Conservation (phyloP, 2,113 vertebrate species). For the Melanostigma gelatinosum region DNA sequence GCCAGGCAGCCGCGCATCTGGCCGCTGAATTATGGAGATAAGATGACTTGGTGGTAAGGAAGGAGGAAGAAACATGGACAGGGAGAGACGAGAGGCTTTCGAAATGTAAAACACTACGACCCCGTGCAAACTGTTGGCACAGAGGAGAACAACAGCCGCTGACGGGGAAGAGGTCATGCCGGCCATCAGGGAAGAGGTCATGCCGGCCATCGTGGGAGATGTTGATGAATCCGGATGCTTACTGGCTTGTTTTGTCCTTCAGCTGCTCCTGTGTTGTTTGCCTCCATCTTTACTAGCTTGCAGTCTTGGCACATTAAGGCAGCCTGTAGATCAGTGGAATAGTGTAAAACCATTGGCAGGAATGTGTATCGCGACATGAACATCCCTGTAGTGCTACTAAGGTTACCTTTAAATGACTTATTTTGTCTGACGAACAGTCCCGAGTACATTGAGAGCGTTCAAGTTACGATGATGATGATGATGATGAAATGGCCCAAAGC, state of each 20-base stretch:
- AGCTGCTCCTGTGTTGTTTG: background rate
- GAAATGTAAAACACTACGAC: constrained; percentile 27
- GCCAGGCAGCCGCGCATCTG: constrained; percentile 36
- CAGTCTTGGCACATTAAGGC: no score
- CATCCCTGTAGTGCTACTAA: no score
- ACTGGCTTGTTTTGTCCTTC: background rate
- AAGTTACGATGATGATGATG: no score
- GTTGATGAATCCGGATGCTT: background rate
- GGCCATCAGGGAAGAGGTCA: background rate
- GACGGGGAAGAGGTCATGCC: constrained; percentile 6
- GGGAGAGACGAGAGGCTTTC: constrained; percentile 40
- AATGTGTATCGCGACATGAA: no score
- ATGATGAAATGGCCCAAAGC: no score
- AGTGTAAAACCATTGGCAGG: no score
- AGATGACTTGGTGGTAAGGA: constrained; percentile 46
- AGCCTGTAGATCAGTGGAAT: no score
- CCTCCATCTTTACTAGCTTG: no score
- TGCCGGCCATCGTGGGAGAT: background rate
- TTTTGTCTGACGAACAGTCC: no score
- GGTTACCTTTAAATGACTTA: no score
- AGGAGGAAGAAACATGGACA: constrained; percentile 16
- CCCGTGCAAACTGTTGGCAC: constrained; percentile 12
- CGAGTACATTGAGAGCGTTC: no score
- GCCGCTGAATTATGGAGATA: constrained; percentile 52
- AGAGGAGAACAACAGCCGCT: constrained; percentile 1